Evolutionary conservation across 1,140 invertebrate species (phyloP).

Genomic region (Eupristina koningsbergeri): DNA sequence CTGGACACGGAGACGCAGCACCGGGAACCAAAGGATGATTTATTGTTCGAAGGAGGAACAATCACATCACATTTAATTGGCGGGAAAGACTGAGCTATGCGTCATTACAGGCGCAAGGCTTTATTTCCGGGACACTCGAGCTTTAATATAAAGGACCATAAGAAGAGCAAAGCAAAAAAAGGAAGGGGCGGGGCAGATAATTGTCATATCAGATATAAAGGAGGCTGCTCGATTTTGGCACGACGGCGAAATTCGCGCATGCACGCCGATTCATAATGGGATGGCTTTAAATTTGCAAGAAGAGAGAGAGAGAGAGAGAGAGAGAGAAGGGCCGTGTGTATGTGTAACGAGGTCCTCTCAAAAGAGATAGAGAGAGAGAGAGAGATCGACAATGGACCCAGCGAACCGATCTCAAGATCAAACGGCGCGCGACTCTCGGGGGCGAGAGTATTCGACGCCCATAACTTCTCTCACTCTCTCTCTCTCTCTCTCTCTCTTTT

Average conservation of each 20-base stretch:
- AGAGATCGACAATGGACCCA: conserved; percentile 68
- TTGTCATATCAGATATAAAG: conserved; percentile 64
- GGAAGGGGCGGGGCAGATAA: conserved; percentile 64
- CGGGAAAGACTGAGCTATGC: conserved; percentile 1
- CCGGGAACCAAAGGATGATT: too few relatives aligned
- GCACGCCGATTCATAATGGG: conserved; percentile 67
- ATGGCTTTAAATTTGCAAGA: conserved; percentile 69
- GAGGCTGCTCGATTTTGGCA: not conserved
- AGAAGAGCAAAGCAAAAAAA: not conserved
- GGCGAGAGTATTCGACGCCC: conserved; percentile 66
- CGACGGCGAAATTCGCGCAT: conserved; percentile 47
- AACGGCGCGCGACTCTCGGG: conserved; percentile 58
- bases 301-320: not conserved
- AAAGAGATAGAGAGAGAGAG: conserved; percentile 59
- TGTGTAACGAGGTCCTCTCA: conserved; percentile 28
- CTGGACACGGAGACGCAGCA: too few relatives aligned
- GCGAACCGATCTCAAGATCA: conserved; percentile 72
- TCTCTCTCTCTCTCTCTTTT: not conserved
- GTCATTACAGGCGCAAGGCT: conserved; percentile 1
- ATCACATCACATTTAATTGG: conserved; percentile 37
- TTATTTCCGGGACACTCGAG: not conserved
- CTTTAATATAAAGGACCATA: not conserved
- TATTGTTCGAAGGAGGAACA: not conserved
- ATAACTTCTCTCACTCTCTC: conserved; percentile 55
- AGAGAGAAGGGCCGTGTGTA: conserved; percentile 55